Conservation (phyloP, 2,888 invertebrate species). For the Heliconius aoede region DNA sequence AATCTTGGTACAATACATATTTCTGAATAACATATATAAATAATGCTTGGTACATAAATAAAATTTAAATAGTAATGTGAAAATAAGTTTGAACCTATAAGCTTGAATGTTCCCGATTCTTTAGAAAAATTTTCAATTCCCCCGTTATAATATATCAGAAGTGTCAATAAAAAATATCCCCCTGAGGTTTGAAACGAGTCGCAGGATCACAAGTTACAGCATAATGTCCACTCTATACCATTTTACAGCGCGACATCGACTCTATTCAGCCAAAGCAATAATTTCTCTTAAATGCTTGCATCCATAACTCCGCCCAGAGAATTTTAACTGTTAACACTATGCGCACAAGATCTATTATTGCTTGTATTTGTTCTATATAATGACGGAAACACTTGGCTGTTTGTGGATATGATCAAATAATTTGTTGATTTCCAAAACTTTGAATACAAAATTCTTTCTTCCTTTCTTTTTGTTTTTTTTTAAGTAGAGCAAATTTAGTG, state of each 20-base stretch:
- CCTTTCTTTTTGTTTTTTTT: neutral
- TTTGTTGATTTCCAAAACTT: constrained; percentile 44
- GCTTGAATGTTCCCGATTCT: too few species aligned
- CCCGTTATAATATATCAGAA: neutral
- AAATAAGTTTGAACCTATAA: too few species aligned
- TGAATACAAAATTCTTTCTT: too few species aligned
- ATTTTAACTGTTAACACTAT: constrained; percentile 12
- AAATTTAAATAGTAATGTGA: too few species aligned
- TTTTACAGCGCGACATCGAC: constrained; percentile 23
- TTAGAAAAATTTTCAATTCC: neutral
- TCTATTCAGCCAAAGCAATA: constrained; percentile 49
- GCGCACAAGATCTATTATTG: constrained; percentile 35
- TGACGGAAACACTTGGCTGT: constrained; percentile 51
- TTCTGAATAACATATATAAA: too few species aligned
- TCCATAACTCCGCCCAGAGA: constrained; percentile 18
- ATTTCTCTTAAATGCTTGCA: constrained; percentile 43
- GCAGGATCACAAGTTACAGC: constrained; percentile 1
- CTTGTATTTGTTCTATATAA: constrained; percentile 43
- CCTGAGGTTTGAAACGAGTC: constrained; percentile 14
- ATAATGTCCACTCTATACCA: neutral
- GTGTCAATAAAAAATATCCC: neutral
- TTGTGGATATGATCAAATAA: constrained; percentile 53
- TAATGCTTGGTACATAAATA: too few species aligned
- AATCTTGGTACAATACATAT: too few species aligned
- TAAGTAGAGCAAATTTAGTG: neutral